Percentiles rank a stretch among this genome's conserved stretches.
phyloP scores from a whole-genome alignment of 2,113 vertebrate genomes.

The Semicossyphus pulcher region DNA sequence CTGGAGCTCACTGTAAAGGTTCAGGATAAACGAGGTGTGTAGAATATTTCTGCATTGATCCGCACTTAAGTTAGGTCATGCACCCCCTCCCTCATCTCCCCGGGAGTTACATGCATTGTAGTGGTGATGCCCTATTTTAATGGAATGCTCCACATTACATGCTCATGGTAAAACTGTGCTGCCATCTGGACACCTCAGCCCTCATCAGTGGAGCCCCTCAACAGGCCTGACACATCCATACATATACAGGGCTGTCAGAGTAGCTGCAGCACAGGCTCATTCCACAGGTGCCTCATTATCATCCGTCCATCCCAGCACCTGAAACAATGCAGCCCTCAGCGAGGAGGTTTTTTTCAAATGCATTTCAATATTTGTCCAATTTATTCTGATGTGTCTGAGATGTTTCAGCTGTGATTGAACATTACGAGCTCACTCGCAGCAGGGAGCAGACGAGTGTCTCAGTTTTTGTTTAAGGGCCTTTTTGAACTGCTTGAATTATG shows the following conservation, averaged over 20 bases:
- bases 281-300: constrained; percentile 67
- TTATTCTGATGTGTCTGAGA: not conserved
- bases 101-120: constrained; percentile 54
- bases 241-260: constrained; percentile 9
- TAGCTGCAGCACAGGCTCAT: constrained; percentile 20
- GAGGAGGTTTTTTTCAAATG: not conserved
- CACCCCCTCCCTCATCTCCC: not conserved
- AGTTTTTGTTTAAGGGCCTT: constrained; percentile 5
- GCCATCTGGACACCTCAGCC: constrained; percentile 68
- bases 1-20: constrained; percentile 88
- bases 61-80: constrained; percentile 35
- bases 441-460: not conserved
- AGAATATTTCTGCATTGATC: constrained; percentile 46
- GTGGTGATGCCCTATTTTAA: constrained; percentile 59
- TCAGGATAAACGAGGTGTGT: constrained; percentile 87
- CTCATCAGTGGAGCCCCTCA: constrained; percentile 40
- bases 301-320: not conserved
- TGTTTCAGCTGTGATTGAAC: constrained; percentile 4
- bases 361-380: not conserved
- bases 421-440: constrained; percentile 6
- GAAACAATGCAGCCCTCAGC: not conserved
- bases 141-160: constrained; percentile 36
- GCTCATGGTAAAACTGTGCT: constrained; percentile 40
- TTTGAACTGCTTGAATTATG: constrained; percentile 45
- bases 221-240: constrained; percentile 41